Conservation (phyloP, 2,113 vertebrate species). For the Dicentrarchus labrax region DNA sequence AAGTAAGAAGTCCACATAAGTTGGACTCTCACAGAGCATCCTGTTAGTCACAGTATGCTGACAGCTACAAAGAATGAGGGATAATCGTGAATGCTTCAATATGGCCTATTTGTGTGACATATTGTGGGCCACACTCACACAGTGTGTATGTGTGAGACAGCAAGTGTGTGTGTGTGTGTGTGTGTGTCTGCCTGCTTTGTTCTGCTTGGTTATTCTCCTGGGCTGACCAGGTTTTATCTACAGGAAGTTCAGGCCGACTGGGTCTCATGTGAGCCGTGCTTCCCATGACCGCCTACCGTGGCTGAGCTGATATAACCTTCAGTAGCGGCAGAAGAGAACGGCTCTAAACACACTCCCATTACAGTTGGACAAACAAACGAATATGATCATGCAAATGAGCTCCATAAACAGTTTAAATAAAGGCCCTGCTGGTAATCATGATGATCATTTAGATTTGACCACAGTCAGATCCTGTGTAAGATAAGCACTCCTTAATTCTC, state of each 20-base stretch:
- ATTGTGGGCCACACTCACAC: slow-evolving; percentile 41
- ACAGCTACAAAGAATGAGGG: slow-evolving; percentile 77
- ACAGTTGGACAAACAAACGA: slow-evolving; percentile 56
- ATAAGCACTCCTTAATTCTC: slow-evolving; percentile 53
- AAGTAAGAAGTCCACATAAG: slow-evolving; percentile 72
- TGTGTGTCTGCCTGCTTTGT: slow-evolving; percentile 66
- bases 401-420: slow-evolving; percentile 42
- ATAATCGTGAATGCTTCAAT: slow-evolving; percentile 75
- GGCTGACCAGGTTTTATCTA: slow-evolving; percentile 80
- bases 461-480: slow-evolving; percentile 51
- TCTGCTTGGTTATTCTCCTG: slow-evolving; percentile 70
- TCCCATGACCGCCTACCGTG: slow-evolving; percentile 71
- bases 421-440: slow-evolving; percentile 14
- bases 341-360: slow-evolving; percentile 28
- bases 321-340: slow-evolving; percentile 21
- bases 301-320: slow-evolving; percentile 59
- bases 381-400: slow-evolving; percentile 59
- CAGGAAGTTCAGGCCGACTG: slow-evolving; percentile 84
- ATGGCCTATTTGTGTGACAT: slow-evolving; percentile 72
- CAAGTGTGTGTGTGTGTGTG: slow-evolving; percentile 28
- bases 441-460: slow-evolving; percentile 34
- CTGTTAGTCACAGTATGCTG: slow-evolving; percentile 80
- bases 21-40: slow-evolving; percentile 72
- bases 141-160: slow-evolving; percentile 33
- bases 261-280: slow-evolving; percentile 81